Percentiles rank a stretch among this genome's conserved stretches.
Evolutionary conservation across 2,888 invertebrate genomes (phyloP).

Genomic region (Drosophila trichaetosa): DNA sequence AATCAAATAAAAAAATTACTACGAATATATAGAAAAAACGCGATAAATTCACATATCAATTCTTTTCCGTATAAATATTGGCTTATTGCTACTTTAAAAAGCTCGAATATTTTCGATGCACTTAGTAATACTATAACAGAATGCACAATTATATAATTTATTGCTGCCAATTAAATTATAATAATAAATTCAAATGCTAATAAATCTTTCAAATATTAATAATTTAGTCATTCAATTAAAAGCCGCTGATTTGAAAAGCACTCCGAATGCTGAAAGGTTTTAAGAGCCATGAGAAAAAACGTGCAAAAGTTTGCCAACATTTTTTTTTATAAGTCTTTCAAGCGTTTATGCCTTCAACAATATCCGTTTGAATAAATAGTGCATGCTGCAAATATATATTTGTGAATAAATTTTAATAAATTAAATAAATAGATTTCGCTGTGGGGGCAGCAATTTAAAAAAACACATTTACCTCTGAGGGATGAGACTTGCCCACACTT

Average conservation of each 20-base stretch:
- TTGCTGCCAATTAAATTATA: not conserved
- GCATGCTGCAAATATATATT: not conserved
- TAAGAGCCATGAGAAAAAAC: not conserved
- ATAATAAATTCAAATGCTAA: not conserved
- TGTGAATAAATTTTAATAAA: not conserved
- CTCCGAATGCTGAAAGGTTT: not conserved
- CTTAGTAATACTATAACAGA: not conserved
- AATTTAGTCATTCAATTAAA: not conserved
- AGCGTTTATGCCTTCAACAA: not conserved
- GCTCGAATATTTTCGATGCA: not conserved
- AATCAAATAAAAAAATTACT: conserved; percentile 1
- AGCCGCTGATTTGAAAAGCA: not conserved
- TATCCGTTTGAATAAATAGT: not conserved
- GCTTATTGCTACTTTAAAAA: not conserved
- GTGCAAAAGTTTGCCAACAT: not conserved
- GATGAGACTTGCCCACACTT: not conserved
- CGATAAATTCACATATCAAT: not conserved
- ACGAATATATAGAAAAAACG: not conserved
- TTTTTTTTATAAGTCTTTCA: not conserved
- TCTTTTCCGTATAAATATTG: not conserved
- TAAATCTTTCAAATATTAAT: not conserved
- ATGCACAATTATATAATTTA: conserved; percentile 7
- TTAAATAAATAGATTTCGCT: not conserved
- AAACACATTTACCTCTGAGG: not conserved
- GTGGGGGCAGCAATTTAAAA: not conserved